These are phyloP conservation scores for Lepidotrigona ventralis DNA, from an alignment of 1,140 invertebrate species.

Conservation along the genomic window DNA sequence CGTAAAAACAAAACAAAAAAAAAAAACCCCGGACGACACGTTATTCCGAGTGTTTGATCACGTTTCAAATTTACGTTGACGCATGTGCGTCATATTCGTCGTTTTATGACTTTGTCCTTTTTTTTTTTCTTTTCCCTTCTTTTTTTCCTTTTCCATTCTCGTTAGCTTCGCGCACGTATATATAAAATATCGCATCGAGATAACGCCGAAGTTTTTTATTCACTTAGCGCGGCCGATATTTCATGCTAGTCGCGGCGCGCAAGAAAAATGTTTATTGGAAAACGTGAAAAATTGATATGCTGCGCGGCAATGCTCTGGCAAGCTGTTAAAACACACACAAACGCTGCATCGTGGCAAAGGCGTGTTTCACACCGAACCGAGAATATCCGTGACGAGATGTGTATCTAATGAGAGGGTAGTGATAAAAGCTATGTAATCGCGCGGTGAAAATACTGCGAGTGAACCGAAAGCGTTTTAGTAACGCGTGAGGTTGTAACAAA, in stretches of 20 bases:
- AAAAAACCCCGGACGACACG: neutral
- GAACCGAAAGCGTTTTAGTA: neutral
- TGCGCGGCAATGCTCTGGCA: neutral
- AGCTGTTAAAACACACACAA: slow-evolving; percentile 8
- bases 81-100: neutral
- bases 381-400: neutral
- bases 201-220: slow-evolving; percentile 22
- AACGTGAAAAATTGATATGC: slow-evolving; percentile 35
- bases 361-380: neutral
- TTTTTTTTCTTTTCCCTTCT: too few species aligned
- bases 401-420: neutral
- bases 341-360: neutral
- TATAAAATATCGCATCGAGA: slow-evolving; percentile 24
- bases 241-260: neutral
- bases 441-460: neutral
- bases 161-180: neutral
- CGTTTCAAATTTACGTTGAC: neutral
- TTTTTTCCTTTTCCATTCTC: neutral
- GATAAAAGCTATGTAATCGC: neutral
- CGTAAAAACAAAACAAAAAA: too few species aligned
- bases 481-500: neutral
- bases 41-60: neutral
- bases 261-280: slow-evolving; percentile 36
- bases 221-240: slow-evolving; percentile 16
- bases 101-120: too few species aligned